Evolutionary conservation across 2,888 invertebrate species (phyloP), one percentile per base, ranked within the genome.

Genomic region (Drosophila nr. perissopoda): DNA sequence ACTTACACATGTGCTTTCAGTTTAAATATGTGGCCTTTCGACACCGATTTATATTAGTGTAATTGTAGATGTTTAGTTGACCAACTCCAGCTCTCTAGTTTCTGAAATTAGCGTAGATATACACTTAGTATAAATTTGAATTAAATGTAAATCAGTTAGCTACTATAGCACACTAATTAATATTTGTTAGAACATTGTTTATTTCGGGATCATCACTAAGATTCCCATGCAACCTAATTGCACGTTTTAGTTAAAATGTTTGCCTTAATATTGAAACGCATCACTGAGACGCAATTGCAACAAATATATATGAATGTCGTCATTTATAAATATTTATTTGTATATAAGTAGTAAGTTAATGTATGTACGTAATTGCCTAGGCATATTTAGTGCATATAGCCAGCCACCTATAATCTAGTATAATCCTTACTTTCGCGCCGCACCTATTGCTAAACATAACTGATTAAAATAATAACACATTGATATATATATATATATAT

Each of bases 11-110:
- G 82, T 85, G 83, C 76, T 83, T 81, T 84, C 49, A 74, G 70
- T 74, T 74, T 66, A 68, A 82, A 86, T 83, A 68, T 73, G 88
- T 88, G 87, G 87, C 86, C 89, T 88, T 82, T 86, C 70, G 74
- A 87, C 86, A 87, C 84, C 87, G 76, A 88, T 88, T 88, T 86
- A 74, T 71, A 69, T 70, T 64, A 76, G 68, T 60, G 74, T 62
- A 54, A 62, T 61, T 59, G 48, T 57, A 67, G 52, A 38, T 62
- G 42, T 62, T 79, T 53, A 67, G 65, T 79, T 72, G 33, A 81
- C 25, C 57, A 74, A 64, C 65, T 48, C 21, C 59, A 54, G 36
- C 65, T 67, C 57, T 78, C 72, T 72, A 68, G 72, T 76, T 76
- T 64, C 58, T 72, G 57, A 72, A 70, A 63, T 68, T 31, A 51